Percentiles rank a stretch among this genome's conserved stretches.
These are phyloP conservation scores for Neuroterus valhalla DNA, from an alignment of 1,140 invertebrate species.

Conservation along the genomic window DNA sequence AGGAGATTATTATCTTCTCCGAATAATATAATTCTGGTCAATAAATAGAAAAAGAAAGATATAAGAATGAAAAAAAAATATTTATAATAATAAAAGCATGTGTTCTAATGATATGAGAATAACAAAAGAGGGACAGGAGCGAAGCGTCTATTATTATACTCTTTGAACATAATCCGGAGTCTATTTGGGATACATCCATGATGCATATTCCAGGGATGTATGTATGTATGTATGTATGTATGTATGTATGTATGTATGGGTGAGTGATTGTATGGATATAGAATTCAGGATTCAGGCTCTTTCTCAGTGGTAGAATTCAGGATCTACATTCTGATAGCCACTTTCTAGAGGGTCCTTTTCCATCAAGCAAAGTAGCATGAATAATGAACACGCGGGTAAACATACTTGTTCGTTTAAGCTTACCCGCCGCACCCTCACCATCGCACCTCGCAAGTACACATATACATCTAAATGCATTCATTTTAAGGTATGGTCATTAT, in stretches of 20 bases:
- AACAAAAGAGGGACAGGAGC: no score
- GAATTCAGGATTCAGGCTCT: conserved; percentile 23
- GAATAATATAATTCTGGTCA: no score
- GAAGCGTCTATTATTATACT: no score
- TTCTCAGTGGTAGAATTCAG: conserved; percentile 19
- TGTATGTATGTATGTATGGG: not conserved
- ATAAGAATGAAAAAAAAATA: no score
- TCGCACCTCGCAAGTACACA: not conserved
- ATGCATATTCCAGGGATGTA: not conserved
- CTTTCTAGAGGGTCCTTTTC: conserved; percentile 26
- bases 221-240: not conserved
- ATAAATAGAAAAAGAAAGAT: no score
- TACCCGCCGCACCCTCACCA: not conserved
- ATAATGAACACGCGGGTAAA: conserved; percentile 1
- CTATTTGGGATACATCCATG: no score
- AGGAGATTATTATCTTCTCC: no score
- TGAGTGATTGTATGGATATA: conserved; percentile 10
- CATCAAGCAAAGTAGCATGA: conserved; percentile 19
- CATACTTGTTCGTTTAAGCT: conserved; percentile 18
- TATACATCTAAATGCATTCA: not conserved
- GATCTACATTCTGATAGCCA: conserved; percentile 28
- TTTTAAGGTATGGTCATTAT: not conserved
- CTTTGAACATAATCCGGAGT: no score
- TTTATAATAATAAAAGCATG: no score
- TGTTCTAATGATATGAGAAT: no score